phyloP scores from a whole-genome alignment of 2,113 vertebrate genomes.

The Erythrolamprus reginae region DNA sequence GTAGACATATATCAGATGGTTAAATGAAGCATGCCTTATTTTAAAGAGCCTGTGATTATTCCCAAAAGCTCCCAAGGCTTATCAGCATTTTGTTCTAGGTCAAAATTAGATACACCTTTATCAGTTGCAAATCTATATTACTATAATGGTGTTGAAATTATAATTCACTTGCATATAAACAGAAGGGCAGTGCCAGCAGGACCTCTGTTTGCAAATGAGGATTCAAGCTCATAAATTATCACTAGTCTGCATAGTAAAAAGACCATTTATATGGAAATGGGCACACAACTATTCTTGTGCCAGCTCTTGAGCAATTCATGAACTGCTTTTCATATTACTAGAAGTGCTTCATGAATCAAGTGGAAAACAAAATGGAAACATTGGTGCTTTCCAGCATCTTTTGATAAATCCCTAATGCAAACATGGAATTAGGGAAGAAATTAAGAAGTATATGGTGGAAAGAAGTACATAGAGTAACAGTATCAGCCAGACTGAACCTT shows the following conservation, averaged over 20 bases:
- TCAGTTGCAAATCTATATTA: neutral
- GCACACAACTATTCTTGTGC: slow-evolving; percentile 26
- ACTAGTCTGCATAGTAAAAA: slow-evolving; percentile 39
- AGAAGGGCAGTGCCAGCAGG: slow-evolving; percentile 33
- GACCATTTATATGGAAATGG: slow-evolving; percentile 55
- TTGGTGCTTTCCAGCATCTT: slow-evolving; percentile 31
- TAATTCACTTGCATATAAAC: slow-evolving; percentile 37
- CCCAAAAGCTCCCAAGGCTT: accelerated
- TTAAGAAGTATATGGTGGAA: slow-evolving; percentile 11
- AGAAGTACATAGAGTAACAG: slow-evolving; percentile 6
- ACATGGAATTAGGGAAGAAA: slow-evolving; percentile 8
- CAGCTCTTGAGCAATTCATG: slow-evolving; percentile 48
- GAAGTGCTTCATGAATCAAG: slow-evolving; percentile 46
- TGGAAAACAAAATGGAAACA: slow-evolving; percentile 37
- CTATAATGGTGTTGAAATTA: slow-evolving; percentile 5
- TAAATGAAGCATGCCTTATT: neutral
- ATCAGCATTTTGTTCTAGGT: neutral
- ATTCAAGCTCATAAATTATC: slow-evolving; percentile 43
- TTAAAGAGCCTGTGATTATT: neutral
- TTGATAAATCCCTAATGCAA: slow-evolving; percentile 36
- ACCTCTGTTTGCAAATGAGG: slow-evolving; percentile 31
- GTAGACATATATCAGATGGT: neutral
- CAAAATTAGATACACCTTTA: neutral
- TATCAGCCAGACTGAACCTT: neutral
- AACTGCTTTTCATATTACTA: slow-evolving; percentile 28